These are phyloP conservation scores for Proteles cristata DNA, from an alignment of 2,113 vertebrate genomes.

Conservation along the genomic window DNA sequence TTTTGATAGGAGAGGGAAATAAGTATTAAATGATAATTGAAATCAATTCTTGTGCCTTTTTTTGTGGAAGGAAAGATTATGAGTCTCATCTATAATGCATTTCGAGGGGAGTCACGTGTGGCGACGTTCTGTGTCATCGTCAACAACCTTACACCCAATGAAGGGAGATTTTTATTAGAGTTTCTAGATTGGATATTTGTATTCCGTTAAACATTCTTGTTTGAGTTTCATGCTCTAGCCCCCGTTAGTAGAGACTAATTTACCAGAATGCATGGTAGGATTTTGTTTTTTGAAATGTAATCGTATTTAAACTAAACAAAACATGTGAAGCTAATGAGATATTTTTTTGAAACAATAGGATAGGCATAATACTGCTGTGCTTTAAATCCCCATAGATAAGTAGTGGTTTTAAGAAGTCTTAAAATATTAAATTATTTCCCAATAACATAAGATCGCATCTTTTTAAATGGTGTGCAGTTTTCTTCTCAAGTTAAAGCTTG, in stretches of 20 bases:
- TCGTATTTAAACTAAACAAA: constrained; percentile 59
- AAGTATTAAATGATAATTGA: constrained; percentile 73
- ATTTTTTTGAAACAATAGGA: background rate
- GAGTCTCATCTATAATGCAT: constrained; percentile 58
- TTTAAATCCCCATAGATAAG: background rate
- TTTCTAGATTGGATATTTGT: constrained; percentile 57
- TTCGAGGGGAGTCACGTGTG: background rate
- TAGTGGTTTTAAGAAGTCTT: background rate
- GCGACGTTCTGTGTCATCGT: constrained; percentile 51
- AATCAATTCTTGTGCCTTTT: constrained; percentile 71
- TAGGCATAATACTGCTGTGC: background rate
- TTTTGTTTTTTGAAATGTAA: constrained; percentile 56
- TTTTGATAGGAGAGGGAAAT: constrained; percentile 63
- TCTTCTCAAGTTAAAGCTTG: background rate
- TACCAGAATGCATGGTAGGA: background rate
- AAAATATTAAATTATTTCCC: background rate
- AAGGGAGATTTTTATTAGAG: constrained; percentile 53
- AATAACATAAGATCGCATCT: background rate
- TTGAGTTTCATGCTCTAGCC: constrained; percentile 29
- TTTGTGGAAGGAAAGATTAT: constrained; percentile 62
- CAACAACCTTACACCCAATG: background rate
- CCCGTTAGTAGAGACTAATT: constrained; percentile 40
- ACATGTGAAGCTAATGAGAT: constrained; percentile 11
- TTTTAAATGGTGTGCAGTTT: background rate
- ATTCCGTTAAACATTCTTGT: constrained; percentile 53